phyloP scores from a whole-genome alignment of 2,888 invertebrate genomes.

The Odontocolon sp. region DNA sequence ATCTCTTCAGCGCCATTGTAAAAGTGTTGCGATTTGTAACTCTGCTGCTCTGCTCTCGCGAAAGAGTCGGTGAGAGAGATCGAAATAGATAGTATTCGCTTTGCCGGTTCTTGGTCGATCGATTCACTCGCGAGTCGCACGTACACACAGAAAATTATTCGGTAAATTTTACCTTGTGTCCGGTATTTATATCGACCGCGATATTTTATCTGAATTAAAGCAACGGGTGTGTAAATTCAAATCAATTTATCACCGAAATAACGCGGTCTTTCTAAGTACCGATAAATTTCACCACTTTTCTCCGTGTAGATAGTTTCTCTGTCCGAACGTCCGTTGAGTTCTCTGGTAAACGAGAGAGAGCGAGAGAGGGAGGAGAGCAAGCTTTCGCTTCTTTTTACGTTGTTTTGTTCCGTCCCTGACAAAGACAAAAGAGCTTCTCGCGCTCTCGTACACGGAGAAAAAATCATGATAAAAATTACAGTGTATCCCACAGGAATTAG shows the following conservation, averaged over 20 bases:
- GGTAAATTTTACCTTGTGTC: too few species aligned
- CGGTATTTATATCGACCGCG: too few species aligned
- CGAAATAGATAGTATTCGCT: background rate
- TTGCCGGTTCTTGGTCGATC: background rate
- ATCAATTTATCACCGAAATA: too few species aligned
- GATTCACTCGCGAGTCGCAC: background rate
- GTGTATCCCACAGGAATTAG: too few species aligned
- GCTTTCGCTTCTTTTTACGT: slow-evolving; percentile 28
- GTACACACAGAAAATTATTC: too few species aligned
- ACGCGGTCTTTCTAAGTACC: too few species aligned
- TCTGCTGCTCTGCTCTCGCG: slow-evolving; percentile 6
- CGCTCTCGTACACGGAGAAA: too few species aligned
- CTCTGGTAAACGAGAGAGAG: background rate
- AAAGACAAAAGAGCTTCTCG: too few species aligned
- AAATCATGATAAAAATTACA: too few species aligned
- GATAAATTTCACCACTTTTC: background rate
- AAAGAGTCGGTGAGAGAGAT: slow-evolving; percentile 4
- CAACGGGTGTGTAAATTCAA: too few species aligned
- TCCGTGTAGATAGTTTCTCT: slow-evolving; percentile 1
- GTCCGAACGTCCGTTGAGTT: slow-evolving; percentile 18
- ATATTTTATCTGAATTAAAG: too few species aligned
- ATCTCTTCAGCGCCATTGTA: slow-evolving; percentile 69
- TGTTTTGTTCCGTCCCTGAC: too few species aligned
- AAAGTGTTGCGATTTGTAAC: slow-evolving; percentile 46
- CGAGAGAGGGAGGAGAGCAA: background rate